Evolutionary conservation across 2,888 invertebrate genomes (phyloP).

Genomic region (Dryocosmus kuriphilus): DNA sequence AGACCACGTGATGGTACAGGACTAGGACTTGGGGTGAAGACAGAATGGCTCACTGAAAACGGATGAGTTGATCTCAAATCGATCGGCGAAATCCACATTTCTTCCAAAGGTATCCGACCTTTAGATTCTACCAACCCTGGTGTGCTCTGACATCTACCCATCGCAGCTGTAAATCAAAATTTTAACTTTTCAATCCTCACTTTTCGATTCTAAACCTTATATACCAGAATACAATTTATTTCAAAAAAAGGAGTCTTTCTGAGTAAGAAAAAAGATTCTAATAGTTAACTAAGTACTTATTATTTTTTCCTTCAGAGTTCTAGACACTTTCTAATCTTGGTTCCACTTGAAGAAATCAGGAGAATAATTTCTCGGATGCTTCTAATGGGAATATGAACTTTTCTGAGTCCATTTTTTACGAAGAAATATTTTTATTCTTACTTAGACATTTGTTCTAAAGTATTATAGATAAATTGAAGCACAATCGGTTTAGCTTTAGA

Average conservation of each 20-base stretch:
- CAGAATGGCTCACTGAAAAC: constrained; percentile 67
- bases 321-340: too few relatives aligned
- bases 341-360: not conserved
- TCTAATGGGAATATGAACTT: not conserved
- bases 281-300: too few relatives aligned
- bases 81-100: constrained; percentile 86
- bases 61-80: constrained; percentile 70
- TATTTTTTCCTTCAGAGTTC: not conserved
- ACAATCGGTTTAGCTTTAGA: constrained; percentile 40
- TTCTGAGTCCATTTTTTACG: not conserved
- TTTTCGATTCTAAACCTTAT: not conserved
- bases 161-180: constrained; percentile 84
- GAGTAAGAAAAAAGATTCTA: too few relatives aligned
- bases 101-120: constrained; percentile 92
- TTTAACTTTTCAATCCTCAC: not conserved
- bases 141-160: constrained; percentile 97
- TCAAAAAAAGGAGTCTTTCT: too few relatives aligned
- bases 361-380: not conserved
- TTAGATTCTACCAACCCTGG: constrained; percentile 96
- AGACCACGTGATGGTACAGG: constrained; percentile 66
- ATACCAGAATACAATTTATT: too few relatives aligned
- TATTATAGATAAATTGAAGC: not conserved
- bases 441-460: not conserved
- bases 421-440: not conserved
- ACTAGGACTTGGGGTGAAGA: constrained; percentile 74